A percentile compares a stretch with the other conserved stretches of the same genome.
These are phyloP conservation scores for Tenthredo distinguenda DNA, from an alignment of 2,888 invertebrate genomes.

Conservation along the genomic window DNA sequence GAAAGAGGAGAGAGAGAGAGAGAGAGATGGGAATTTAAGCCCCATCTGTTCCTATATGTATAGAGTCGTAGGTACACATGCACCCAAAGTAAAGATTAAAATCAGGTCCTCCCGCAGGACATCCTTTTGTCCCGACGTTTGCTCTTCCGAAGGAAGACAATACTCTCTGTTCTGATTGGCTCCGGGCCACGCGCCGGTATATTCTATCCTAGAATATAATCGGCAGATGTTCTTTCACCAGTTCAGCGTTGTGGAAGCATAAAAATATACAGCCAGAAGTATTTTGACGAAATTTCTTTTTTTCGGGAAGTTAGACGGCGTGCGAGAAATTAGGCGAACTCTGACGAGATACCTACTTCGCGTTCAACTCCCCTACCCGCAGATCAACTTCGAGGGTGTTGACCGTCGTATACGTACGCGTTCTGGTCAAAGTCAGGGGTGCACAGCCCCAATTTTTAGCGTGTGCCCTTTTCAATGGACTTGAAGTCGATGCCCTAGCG, in stretches of 20 bases:
- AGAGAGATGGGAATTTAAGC: constrained; percentile 45
- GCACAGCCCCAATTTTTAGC: constrained; percentile 66
- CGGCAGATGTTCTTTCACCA: constrained; percentile 74
- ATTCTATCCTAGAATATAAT: constrained; percentile 64
- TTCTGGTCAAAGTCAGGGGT: constrained; percentile 69
- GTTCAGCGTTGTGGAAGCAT: constrained; percentile 52
- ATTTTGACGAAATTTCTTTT: neutral
- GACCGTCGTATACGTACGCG: constrained; percentile 65
- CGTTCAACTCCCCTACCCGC: constrained; percentile 28
- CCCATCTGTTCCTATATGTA: constrained; percentile 49
- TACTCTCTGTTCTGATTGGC: constrained; percentile 67
- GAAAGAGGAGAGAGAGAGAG: constrained; percentile 21
- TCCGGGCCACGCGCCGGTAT: constrained; percentile 70
- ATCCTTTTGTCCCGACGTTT: constrained; percentile 53
- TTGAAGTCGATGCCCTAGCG: constrained; percentile 60
- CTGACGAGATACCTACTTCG: constrained; percentile 13
- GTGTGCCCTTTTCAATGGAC: constrained; percentile 77
- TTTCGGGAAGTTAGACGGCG: neutral
- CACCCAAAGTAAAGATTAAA: constrained; percentile 52
- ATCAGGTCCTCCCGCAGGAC: constrained; percentile 54
- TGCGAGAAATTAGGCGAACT: neutral
- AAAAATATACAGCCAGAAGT: neutral
- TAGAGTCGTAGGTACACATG: constrained; percentile 50
- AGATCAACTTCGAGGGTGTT: constrained; percentile 68
- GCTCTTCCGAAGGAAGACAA: constrained; percentile 57